Percentiles rank a stretch among this genome's conserved stretches.
phyloP scores from a whole-genome alignment of 2,797 vertebrate genomes.

The Cyclura pinguis region DNA sequence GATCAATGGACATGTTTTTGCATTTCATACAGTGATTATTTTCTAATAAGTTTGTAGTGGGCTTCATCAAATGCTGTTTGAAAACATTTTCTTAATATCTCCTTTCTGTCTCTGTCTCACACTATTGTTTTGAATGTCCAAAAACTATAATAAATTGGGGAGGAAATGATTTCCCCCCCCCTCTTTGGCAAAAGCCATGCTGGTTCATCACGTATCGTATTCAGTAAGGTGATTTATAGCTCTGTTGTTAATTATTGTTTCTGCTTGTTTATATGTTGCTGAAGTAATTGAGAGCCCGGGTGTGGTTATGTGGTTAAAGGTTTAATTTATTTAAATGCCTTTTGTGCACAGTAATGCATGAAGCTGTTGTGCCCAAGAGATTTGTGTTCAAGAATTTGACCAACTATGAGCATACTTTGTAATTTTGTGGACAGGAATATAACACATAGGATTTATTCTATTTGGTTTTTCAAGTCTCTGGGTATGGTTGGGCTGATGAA shows the following conservation, averaged over 20 bases:
- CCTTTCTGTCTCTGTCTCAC: conserved; percentile 14
- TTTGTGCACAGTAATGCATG: neutral
- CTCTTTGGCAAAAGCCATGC: conserved; percentile 33
- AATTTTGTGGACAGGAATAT: neutral
- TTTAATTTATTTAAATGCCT: neutral
- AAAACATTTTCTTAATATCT: conserved; percentile 41
- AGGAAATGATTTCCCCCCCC: conserved; percentile 37
- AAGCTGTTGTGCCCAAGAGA: neutral
- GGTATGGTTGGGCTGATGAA: neutral
- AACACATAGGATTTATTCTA: neutral
- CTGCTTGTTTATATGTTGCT: conserved; percentile 50
- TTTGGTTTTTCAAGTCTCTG: neutral
- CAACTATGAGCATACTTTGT: neutral
- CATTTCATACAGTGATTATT: conserved; percentile 29
- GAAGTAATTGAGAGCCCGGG: conserved; percentile 39
- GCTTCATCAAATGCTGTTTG: conserved; percentile 46
- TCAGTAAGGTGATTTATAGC: conserved; percentile 56
- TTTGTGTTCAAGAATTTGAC: neutral
- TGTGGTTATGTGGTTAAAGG: neutral
- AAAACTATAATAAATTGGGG: conserved; percentile 34
- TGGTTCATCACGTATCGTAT: conserved; percentile 45
- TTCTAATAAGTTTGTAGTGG: conserved; percentile 37
- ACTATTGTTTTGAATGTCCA: conserved; percentile 34
- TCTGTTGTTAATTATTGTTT: conserved; percentile 57
- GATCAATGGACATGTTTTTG: conserved; percentile 21